phyloP scores from a whole-genome alignment of 2,888 invertebrate species.

The Melolontha melolontha region DNA sequence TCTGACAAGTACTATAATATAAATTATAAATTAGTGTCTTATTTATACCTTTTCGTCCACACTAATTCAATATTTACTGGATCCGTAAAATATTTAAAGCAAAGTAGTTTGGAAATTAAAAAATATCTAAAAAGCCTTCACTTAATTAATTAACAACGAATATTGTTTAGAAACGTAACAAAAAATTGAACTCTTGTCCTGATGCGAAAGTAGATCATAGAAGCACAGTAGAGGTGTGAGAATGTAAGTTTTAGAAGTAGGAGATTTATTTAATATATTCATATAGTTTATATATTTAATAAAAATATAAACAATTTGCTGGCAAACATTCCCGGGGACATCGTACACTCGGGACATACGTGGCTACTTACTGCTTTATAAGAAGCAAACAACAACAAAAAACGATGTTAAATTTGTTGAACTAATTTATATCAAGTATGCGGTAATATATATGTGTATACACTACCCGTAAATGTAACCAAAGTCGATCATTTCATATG shows the following conservation, averaged over 20 bases:
- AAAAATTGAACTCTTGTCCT: conserved; percentile 42
- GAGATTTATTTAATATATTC: conserved; percentile 61
- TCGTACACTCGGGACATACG: conserved; percentile 48
- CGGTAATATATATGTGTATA: conserved; percentile 14
- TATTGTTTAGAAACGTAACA: neutral
- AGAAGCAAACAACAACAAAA: conserved; percentile 26
- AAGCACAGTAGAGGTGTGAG: conserved; percentile 48
- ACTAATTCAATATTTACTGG: too few relatives aligned
- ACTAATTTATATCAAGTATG: neutral
- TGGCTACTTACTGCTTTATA: conserved; percentile 49
- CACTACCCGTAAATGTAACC: too few relatives aligned
- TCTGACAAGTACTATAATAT: too few relatives aligned
- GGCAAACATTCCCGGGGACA: conserved; percentile 58
- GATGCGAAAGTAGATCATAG: conserved; percentile 38
- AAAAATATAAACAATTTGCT: conserved; percentile 60
- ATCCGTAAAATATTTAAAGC: too few relatives aligned
- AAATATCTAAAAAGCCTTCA: conserved; percentile 7
- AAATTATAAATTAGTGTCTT: too few relatives aligned
- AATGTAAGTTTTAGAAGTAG: conserved; percentile 53
- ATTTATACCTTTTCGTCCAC: too few relatives aligned
- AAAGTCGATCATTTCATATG: too few relatives aligned
- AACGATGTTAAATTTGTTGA: neutral
- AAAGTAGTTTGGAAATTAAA: conserved; percentile 12
- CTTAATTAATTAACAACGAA: conserved; percentile 41
- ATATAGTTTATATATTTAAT: conserved; percentile 60